Percentiles rank a stretch among this genome's conserved stretches.
Evolutionary conservation across 37 sponge, comb jelly and placozoan species (phyloP).

Genomic region (Spongia lamella): DNA sequence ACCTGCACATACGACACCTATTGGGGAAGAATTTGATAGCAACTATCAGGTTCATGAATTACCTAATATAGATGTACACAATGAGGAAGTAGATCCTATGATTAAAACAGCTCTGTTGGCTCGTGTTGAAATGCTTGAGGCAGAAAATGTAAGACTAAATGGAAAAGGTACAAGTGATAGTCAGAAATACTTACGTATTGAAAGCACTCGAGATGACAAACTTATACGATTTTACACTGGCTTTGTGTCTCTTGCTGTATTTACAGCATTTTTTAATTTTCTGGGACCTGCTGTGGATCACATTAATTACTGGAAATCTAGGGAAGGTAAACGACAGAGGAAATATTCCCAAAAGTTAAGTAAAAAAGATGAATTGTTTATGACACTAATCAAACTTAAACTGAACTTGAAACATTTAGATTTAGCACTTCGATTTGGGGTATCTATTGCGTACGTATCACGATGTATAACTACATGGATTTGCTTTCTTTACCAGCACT

Average conservation of each 20-base stretch:
- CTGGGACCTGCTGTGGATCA: conserved; percentile 38
- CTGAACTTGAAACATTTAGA: conserved; percentile 27
- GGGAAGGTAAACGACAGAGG: conserved; percentile 2
- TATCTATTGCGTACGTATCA: conserved; percentile 22
- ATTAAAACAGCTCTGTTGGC: conserved; percentile 3
- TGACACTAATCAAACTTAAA: conserved; percentile 12
- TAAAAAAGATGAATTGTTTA: conserved; percentile 34
- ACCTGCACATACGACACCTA: conserved; percentile 1
- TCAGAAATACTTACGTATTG: not conserved
- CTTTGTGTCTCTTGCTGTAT: conserved; percentile 18
- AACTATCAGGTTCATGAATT: conserved; percentile 38
- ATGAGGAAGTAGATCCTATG: not conserved
- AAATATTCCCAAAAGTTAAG: conserved; percentile 12
- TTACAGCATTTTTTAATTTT: conserved; percentile 40
- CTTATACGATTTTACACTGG: conserved; percentile 44
- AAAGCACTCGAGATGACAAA: conserved; percentile 27
- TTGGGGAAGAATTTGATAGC: conserved; percentile 21
- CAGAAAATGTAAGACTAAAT: not conserved
- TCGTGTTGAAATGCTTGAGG: conserved; percentile 2
- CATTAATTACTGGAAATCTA: conserved; percentile 44
- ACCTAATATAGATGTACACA: not conserved
- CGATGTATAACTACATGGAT: conserved; percentile 45
- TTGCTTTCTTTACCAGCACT: conserved; percentile 33
- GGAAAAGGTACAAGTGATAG: not conserved
- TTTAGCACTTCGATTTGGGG: conserved; percentile 36